Evolutionary conservation across 1,140 invertebrate species (phyloP).

Genomic region (Drosophila micromelanica): DNA sequence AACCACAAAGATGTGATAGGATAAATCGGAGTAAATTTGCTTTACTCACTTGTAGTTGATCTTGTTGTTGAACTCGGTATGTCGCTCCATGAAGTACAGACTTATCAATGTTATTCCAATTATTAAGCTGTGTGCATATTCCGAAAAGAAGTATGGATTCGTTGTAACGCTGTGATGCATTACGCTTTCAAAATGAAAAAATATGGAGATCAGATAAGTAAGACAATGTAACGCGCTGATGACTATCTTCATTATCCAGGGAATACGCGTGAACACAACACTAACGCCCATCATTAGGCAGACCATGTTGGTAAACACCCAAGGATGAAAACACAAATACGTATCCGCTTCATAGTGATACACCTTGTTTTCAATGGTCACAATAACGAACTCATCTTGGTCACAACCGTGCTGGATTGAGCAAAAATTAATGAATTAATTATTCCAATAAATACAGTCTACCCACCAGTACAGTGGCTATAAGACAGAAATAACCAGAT

Average conservation of each 20-base stretch:
- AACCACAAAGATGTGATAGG: not conserved
- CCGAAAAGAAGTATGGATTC: slow-evolving; percentile 87
- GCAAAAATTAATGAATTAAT: not conserved
- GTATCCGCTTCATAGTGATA: slow-evolving; percentile 50
- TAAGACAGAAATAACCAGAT: slow-evolving; percentile 86
- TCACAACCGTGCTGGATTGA: slow-evolving; percentile 34
- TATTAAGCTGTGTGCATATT: slow-evolving; percentile 88
- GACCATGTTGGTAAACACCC: slow-evolving; percentile 92
- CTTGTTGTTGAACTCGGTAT: slow-evolving; percentile 94
- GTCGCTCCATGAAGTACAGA: slow-evolving; percentile 92
- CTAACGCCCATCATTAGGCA: slow-evolving; percentile 90
- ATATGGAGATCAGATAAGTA: slow-evolving; percentile 89
- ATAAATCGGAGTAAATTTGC: no score
- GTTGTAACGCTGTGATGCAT: slow-evolving; percentile 87
- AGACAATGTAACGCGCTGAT: slow-evolving; percentile 87
- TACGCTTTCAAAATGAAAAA: slow-evolving; percentile 85
- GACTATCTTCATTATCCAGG: slow-evolving; percentile 92
- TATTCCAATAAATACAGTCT: not conserved
- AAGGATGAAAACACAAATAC: slow-evolving; percentile 86
- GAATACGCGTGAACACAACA: slow-evolving; percentile 93
- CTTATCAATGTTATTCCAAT: slow-evolving; percentile 89
- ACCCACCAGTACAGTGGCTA: slow-evolving; percentile 87
- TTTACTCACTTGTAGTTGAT: slow-evolving; percentile 87
- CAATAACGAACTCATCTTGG: slow-evolving; percentile 8
- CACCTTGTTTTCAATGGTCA: slow-evolving; percentile 44